phyloP scores from a whole-genome alignment of 2,113 vertebrate genomes.

The Mugil cephalus region DNA sequence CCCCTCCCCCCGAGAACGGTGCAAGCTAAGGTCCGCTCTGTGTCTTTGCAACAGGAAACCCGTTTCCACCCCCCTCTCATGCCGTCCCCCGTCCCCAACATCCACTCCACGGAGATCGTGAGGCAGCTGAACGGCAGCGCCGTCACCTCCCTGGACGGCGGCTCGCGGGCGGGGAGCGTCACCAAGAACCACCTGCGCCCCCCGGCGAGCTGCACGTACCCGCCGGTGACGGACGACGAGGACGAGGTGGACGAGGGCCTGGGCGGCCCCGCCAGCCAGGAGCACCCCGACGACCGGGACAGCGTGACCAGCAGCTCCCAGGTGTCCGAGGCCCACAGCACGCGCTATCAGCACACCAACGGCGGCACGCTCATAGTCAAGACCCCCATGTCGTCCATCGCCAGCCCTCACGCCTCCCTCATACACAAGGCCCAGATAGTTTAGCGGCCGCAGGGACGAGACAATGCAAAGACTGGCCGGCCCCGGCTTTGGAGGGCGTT shows the following conservation, averaged over 20 bases:
- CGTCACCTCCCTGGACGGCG: slow-evolving; percentile 51
- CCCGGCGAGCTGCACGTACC: slow-evolving; percentile 63
- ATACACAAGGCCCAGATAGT: slow-evolving; percentile 94
- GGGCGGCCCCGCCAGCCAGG: slow-evolving; percentile 68
- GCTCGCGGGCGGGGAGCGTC: slow-evolving; percentile 51
- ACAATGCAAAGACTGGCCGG: neutral
- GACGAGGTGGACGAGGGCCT: slow-evolving; percentile 80
- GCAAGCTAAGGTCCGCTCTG: no score
- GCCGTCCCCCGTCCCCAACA: slow-evolving; percentile 48
- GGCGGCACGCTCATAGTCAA: slow-evolving; percentile 87
- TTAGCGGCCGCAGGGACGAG: slow-evolving; percentile 61
- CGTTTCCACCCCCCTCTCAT: slow-evolving; percentile 74
- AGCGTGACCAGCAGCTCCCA: slow-evolving; percentile 82
- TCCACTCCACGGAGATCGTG: slow-evolving; percentile 60
- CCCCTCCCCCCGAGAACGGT: no score
- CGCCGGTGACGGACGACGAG: slow-evolving; percentile 72
- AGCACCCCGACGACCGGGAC: slow-evolving; percentile 79
- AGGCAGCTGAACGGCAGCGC: slow-evolving; percentile 72
- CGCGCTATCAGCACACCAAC: slow-evolving; percentile 87
- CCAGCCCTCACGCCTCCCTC: slow-evolving; percentile 80
- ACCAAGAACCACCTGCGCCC: slow-evolving; percentile 61
- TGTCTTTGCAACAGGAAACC: slow-evolving; percentile 66
- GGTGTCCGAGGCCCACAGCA: slow-evolving; percentile 88
- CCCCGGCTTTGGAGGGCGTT: neutral
- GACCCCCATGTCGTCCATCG: slow-evolving; percentile 5